These are phyloP conservation scores for Ctenicera cuprea DNA, from an alignment of 2,888 invertebrate genomes.

Conservation along the genomic window DNA sequence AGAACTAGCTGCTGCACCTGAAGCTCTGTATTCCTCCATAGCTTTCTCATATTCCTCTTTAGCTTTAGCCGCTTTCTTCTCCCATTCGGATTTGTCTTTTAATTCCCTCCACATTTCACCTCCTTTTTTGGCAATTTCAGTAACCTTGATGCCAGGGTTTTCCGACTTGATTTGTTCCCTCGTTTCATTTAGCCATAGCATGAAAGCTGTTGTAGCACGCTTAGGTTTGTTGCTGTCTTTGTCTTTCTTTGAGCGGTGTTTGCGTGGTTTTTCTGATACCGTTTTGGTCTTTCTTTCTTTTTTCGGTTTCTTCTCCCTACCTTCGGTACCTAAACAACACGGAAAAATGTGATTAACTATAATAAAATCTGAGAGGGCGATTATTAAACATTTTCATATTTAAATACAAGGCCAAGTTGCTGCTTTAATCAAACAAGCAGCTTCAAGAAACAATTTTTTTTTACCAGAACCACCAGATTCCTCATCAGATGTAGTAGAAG, in stretches of 20 bases:
- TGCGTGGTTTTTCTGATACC: slow-evolving; percentile 81
- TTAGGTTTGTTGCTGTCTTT: slow-evolving; percentile 94
- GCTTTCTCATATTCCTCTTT: slow-evolving; percentile 91
- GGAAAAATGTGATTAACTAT: background rate
- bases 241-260: slow-evolving; percentile 83
- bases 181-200: slow-evolving; percentile 94
- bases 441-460: too few species aligned
- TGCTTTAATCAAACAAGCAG: too few species aligned
- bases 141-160: slow-evolving; percentile 93
- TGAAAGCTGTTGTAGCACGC: slow-evolving; percentile 91
- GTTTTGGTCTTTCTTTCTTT: slow-evolving; percentile 78
- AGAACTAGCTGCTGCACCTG: slow-evolving; percentile 81
- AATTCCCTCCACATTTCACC: slow-evolving; percentile 96
- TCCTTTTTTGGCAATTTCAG: slow-evolving; percentile 94
- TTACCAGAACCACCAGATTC: slow-evolving; percentile 57
- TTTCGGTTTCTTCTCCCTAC: slow-evolving; percentile 73
- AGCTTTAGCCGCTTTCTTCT: slow-evolving; percentile 87
- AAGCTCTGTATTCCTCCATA: slow-evolving; percentile 86
- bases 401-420: too few species aligned
- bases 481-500: slow-evolving; percentile 66
- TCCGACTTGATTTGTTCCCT: slow-evolving; percentile 90
- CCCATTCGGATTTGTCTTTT: slow-evolving; percentile 93
- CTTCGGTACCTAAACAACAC: slow-evolving; percentile 72
- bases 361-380: too few species aligned
- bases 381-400: too few species aligned